Evolutionary conservation across 2,113 vertebrate genomes (phyloP).

Genomic region (Dasyornis broadbenti): DNA sequence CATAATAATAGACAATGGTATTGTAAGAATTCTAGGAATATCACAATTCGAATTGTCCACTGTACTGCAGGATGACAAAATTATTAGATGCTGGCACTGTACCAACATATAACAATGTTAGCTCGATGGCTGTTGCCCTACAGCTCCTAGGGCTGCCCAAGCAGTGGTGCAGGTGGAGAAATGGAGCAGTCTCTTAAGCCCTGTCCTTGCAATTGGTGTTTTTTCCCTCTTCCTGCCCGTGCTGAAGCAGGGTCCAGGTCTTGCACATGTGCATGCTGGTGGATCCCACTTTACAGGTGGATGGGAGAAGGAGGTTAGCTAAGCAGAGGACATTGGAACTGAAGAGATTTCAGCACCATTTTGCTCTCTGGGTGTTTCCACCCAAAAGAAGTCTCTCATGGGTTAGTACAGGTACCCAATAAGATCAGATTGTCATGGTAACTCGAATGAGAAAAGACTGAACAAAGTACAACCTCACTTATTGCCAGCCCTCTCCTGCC

Average conservation of each 20-base stretch:
- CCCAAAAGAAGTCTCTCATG: not conserved
- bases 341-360: not conserved
- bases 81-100: not conserved
- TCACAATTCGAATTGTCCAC: not conserved
- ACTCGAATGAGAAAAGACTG: not conserved
- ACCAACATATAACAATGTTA: not conserved
- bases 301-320: not conserved
- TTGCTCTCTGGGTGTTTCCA: not conserved
- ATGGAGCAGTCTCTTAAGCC: not conserved
- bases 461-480: not conserved
- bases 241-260: not conserved
- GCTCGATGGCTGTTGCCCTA: not conserved
- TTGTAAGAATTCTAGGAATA: not conserved
- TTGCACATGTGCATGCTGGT: not conserved
- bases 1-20: not conserved
- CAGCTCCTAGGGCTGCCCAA: not conserved
- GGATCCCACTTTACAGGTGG: not conserved
- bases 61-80: not conserved
- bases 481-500: not conserved
- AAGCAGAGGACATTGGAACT: not conserved
- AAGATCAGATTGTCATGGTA: not conserved
- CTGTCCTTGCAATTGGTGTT: not conserved
- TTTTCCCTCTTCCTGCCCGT: not conserved
- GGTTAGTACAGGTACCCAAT: fast-evolving
- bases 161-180: not conserved